Evolutionary conservation across 2,888 invertebrate species (phyloP), one percentile per base, ranked within the genome.

Genomic region (Meiosimyza platycephala): DNA sequence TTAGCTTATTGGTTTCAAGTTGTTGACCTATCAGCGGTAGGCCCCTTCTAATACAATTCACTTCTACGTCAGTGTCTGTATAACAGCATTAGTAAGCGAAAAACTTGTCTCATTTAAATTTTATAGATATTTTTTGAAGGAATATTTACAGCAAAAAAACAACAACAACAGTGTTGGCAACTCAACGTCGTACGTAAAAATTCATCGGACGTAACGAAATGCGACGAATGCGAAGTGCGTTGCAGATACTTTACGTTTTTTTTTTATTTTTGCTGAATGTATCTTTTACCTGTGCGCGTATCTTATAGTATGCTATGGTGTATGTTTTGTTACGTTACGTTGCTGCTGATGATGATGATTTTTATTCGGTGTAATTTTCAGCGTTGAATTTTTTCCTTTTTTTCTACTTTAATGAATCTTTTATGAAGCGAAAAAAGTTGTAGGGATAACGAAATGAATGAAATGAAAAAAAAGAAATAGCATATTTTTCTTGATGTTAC

Each of bases 101-200:
- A 68, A 68, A 68, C 68, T 68, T 59, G 68, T 28, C 68, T 68
- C 68, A 59, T 59, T 68, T 68, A 57, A 59, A 50, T 68, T 68
- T 68, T 57, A 68, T 68, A 50, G n/a, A n/a, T 33, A 22, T 57
- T 57, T 68, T 68, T 68, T 28, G 57, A 22, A 22, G 18, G 11
- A 11, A 18, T 55, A 22, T 55, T 13, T 55, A 22, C 22, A 18
- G 57, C 15, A 57, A 28, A 12, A 28, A 18, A 47, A 40, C 40
- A 40, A 40, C 6, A 40, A 40, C 40, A 40, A 40, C 9, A 40
- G 40, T 40, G 40, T 40, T 40, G 40, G 40, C 40, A 40, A 40
- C 40, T 40, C 40, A 40, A 40, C 40, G 40, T 9, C 40, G 40
- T 9, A 40, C 22, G 62, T 66, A 54, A 54, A 52, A 66, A 66